Conservation (phyloP, 2,113 vertebrate species). For the Spizaetus ornatus region DNA sequence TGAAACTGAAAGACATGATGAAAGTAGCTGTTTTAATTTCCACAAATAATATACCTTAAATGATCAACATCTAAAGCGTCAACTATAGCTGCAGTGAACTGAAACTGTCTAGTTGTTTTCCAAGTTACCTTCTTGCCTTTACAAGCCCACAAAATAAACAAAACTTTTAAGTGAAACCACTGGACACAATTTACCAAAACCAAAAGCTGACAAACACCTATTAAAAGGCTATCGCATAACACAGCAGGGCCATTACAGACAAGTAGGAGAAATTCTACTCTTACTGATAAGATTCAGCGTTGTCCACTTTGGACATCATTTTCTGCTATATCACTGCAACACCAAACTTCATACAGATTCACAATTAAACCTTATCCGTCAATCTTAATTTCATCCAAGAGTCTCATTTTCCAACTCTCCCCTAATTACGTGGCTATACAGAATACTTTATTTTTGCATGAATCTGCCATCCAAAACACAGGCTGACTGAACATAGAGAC, state of each 20-base stretch:
- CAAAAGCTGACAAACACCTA: not conserved
- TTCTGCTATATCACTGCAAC: not conserved
- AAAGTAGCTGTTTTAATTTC: not conserved
- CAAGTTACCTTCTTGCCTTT: not conserved
- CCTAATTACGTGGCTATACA: not conserved
- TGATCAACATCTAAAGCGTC: not conserved
- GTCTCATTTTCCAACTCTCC: not conserved
- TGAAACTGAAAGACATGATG: not conserved
- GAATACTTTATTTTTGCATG: not conserved
- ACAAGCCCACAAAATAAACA: not conserved
- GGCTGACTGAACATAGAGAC: not conserved
- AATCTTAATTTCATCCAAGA: not conserved
- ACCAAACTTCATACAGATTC: not conserved
- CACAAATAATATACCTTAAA: not conserved
- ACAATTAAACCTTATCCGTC: not conserved
- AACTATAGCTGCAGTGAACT: not conserved
- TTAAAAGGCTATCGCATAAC: not conserved
- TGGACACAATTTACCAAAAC: not conserved
- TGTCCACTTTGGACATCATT: not conserved
- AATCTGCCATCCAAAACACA: not conserved
- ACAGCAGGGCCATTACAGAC: fast-evolving
- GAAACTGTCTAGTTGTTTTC: not conserved
- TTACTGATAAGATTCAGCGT: not conserved
- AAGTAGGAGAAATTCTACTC: not conserved
- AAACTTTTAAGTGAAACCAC: not conserved